Conservation (phyloP, 2,888 invertebrate species). For the Acrocyrtus sp. region DNA sequence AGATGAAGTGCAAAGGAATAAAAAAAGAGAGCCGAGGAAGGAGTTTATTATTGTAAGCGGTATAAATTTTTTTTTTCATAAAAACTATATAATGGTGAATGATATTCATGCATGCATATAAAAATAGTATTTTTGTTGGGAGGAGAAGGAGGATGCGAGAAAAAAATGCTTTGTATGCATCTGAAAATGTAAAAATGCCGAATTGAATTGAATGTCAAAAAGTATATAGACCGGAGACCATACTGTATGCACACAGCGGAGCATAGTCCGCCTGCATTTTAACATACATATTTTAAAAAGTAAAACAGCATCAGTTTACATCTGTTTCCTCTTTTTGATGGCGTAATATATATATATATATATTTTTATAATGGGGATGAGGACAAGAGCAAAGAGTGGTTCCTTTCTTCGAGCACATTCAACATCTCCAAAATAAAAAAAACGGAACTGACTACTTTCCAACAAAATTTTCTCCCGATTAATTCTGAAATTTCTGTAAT, state of each 20-base stretch:
- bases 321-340: conserved; percentile 42
- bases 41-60: not conserved
- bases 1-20: not conserved
- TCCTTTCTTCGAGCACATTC: too few relatives aligned
- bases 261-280: too few relatives aligned
- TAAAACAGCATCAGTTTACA: conserved; percentile 38
- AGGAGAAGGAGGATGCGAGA: conserved; percentile 4
- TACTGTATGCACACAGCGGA: not conserved
- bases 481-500: not conserved
- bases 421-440: too few relatives aligned
- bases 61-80: not conserved
- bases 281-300: too few relatives aligned
- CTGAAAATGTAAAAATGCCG: conserved; percentile 14
- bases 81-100: not conserved
- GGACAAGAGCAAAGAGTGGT: too few relatives aligned
- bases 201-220: conserved; percentile 53
- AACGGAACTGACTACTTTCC: not conserved
- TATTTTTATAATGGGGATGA: too few relatives aligned
- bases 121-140: not conserved
- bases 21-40: not conserved
- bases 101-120: not conserved
- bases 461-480: not conserved
- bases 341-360: too few relatives aligned
- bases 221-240: conserved; percentile 3
- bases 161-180: not conserved